Percentiles rank a stretch among this genome's conserved stretches.
These are phyloP conservation scores for Macrosiphum euphorbiae DNA, from an alignment of 2,888 invertebrate species.

Conservation along the genomic window DNA sequence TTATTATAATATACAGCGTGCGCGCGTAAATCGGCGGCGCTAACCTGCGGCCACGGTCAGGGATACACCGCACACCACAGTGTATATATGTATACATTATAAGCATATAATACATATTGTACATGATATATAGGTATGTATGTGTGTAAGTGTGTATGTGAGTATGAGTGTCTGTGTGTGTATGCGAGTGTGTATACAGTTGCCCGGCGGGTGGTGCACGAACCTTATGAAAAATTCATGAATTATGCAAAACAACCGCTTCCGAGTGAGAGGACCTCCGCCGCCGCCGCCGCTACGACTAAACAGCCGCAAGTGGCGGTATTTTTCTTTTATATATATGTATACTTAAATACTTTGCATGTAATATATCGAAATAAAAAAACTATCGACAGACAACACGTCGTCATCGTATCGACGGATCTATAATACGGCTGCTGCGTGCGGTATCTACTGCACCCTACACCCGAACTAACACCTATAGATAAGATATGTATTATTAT, in stretches of 20 bases:
- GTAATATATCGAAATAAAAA: not conserved
- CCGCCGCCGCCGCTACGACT: slow-evolving; percentile 63
- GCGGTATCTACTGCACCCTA: not conserved
- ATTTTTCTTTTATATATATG: slow-evolving; percentile 55
- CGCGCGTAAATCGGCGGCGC: slow-evolving; percentile 40
- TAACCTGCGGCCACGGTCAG: slow-evolving; percentile 50
- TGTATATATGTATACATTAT: not conserved
- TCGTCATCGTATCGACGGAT: slow-evolving; percentile 23
- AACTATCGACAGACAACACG: slow-evolving; percentile 19
- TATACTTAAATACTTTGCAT: not conserved
- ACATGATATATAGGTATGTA: not conserved
- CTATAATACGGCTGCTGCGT: slow-evolving; percentile 1
- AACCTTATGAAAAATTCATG: slow-evolving; percentile 67
- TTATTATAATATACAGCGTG: not conserved
- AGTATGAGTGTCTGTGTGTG: too few species aligned
- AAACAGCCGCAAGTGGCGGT: slow-evolving; percentile 66
- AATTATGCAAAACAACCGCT: slow-evolving; percentile 66
- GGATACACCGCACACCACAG: not conserved
- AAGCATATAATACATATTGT: not conserved
- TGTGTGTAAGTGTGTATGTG: not conserved
- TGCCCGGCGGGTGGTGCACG: slow-evolving; percentile 64
- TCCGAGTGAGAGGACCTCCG: slow-evolving; percentile 58
- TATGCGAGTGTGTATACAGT: slow-evolving; percentile 34
- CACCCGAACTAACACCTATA: not conserved
- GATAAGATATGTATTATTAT: too few species aligned